These are phyloP conservation scores for Aelia acuminata DNA, from an alignment of 2,888 invertebrate species.

Conservation along the genomic window DNA sequence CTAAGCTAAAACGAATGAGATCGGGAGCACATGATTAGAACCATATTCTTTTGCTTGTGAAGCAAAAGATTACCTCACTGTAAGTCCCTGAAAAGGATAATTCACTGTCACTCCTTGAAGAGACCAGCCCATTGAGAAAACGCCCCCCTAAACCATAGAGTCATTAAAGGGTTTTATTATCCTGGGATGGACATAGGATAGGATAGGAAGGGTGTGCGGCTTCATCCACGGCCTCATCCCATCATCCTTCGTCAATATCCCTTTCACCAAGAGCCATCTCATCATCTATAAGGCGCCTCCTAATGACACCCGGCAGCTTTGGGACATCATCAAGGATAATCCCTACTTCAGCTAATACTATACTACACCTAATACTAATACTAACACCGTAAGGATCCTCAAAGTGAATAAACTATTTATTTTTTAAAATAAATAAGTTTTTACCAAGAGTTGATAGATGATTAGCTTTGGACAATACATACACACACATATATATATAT, in stretches of 20 bases:
- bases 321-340: not conserved
- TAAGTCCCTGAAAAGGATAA: not conserved
- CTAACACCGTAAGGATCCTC: not conserved
- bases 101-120: not conserved
- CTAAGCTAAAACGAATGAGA: too few relatives aligned
- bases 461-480: too few relatives aligned
- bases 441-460: too few relatives aligned
- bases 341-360: too few relatives aligned
- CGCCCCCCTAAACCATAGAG: not conserved
- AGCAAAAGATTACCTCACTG: not conserved
- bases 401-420: not conserved
- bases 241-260: constrained; percentile 30
- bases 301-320: not conserved
- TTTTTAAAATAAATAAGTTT: too few relatives aligned
- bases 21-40: too few relatives aligned
- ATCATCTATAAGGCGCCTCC: constrained; percentile 6
- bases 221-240: not conserved
- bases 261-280: constrained; percentile 17
- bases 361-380: not conserved
- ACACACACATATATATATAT: too few relatives aligned
- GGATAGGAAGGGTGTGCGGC: not conserved
- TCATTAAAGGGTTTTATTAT: constrained; percentile 6
- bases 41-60: not conserved
- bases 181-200: not conserved
- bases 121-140: not conserved